Evolutionary conservation across 2,797 vertebrate species (phyloP).

Genomic region (Spinus olivaceus): DNA sequence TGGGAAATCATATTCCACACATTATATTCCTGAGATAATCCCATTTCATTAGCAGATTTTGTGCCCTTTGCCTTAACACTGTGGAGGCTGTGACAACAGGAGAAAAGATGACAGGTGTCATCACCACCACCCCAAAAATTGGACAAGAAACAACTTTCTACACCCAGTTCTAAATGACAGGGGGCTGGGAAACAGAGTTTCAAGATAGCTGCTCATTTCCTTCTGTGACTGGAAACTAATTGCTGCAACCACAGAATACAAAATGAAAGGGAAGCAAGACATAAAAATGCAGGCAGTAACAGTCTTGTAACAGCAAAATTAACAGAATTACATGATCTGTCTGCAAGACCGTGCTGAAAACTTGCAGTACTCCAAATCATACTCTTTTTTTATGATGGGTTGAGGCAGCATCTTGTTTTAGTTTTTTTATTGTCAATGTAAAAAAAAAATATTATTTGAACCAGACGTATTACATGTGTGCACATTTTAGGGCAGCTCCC

Average conservation of each 20-base stretch:
- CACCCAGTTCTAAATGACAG: neutral
- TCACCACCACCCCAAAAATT: neutral
- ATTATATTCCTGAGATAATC: neutral
- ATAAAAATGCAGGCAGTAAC: constrained; percentile 58
- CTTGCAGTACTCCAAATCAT: constrained; percentile 28
- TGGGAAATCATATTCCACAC: neutral
- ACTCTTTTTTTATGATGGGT: constrained; percentile 55
- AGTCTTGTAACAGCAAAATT: constrained; percentile 67
- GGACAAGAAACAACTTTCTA: neutral
- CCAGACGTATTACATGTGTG: constrained; percentile 70
- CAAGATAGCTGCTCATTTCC: constrained; percentile 41
- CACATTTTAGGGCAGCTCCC: constrained; percentile 68
- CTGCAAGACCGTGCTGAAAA: constrained; percentile 55
- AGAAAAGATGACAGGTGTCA: neutral
- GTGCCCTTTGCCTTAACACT: neutral
- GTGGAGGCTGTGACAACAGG: neutral
- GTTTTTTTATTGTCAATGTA: constrained; percentile 69
- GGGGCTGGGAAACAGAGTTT: neutral
- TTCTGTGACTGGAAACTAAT: constrained; percentile 56
- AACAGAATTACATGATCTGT: constrained; percentile 69
- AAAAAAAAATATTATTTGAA: constrained; percentile 72
- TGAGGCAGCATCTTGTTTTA: constrained; percentile 73
- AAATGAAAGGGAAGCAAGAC: constrained; percentile 56
- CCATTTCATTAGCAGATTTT: neutral
- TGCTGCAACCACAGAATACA: constrained; percentile 40